These are phyloP conservation scores for Myotis myotis DNA, from an alignment of 2,797 vertebrate species.

Conservation along the genomic window DNA sequence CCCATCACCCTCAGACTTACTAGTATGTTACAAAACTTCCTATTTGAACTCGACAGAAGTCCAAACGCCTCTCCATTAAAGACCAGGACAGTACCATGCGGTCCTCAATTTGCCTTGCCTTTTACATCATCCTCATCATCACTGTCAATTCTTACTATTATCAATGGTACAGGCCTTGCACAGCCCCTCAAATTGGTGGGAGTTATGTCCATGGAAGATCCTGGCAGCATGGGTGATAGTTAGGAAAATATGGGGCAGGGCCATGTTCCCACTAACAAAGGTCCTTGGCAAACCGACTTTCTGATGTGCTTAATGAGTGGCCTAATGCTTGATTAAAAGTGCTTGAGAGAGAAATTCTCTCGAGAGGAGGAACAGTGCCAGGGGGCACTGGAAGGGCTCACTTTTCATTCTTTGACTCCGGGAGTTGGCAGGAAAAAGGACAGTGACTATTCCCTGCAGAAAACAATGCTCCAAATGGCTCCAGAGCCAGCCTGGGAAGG, in stretches of 20 bases:
- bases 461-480: conserved; percentile 26
- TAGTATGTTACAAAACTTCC: background rate
- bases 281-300: background rate
- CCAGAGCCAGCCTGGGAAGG: background rate
- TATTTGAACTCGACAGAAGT: background rate
- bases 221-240: background rate
- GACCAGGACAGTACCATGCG: background rate
- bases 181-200: background rate
- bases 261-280: background rate
- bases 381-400: background rate
- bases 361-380: background rate
- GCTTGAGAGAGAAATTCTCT: conserved; percentile 16
- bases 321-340: background rate
- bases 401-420: conserved; percentile 29
- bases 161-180: background rate
- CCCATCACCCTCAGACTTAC: background rate
- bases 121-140: background rate
- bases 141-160: no score
- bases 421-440: background rate
- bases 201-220: background rate
- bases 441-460: background rate
- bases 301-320: background rate
- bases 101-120: background rate
- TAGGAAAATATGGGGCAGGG: background rate
- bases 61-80: background rate